phyloP scores from a whole-genome alignment of 2,113 vertebrate species.

The Salvator merianae region DNA sequence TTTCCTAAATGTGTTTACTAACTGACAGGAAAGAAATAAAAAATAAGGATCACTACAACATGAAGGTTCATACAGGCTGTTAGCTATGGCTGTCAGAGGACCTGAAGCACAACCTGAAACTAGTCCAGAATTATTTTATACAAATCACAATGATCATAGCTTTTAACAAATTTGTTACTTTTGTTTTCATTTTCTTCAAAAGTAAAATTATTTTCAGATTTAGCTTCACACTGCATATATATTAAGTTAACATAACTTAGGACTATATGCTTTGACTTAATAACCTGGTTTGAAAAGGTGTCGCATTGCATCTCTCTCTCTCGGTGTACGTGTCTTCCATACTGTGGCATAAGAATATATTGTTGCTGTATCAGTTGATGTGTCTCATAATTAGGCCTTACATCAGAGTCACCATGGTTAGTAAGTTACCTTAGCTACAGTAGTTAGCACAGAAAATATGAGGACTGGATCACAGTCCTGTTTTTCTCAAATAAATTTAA shows the following conservation, averaged over 20 bases:
- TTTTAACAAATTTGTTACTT: not conserved
- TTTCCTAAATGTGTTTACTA: too few relatives aligned
- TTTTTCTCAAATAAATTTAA: not conserved
- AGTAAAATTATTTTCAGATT: too few relatives aligned
- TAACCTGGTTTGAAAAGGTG: not conserved
- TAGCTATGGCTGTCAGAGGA: too few relatives aligned
- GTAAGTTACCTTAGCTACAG: conserved; percentile 27
- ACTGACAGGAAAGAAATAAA: not conserved
- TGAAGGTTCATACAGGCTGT: too few relatives aligned
- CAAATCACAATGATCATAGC: not conserved
- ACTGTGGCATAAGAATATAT: not conserved
- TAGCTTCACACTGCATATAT: too few relatives aligned
- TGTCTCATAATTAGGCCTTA: conserved; percentile 39
- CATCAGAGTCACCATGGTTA: conserved; percentile 18
- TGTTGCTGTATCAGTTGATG: conserved; percentile 5
- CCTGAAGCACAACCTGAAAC: not conserved
- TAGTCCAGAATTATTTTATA: not conserved
- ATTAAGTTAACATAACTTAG: too few relatives aligned
- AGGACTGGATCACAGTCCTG: conserved; percentile 16
- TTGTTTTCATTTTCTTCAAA: not conserved
- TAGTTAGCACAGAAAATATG: conserved; percentile 36
- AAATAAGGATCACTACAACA: not conserved
- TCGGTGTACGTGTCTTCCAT: not conserved
- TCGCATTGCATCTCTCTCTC: conserved; percentile 16
- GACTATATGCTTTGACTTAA: too few relatives aligned